Percentiles rank a stretch among this genome's conserved stretches.
These are phyloP conservation scores for Campoplex capitator DNA, from an alignment of 2,888 invertebrate species.

Conservation along the genomic window DNA sequence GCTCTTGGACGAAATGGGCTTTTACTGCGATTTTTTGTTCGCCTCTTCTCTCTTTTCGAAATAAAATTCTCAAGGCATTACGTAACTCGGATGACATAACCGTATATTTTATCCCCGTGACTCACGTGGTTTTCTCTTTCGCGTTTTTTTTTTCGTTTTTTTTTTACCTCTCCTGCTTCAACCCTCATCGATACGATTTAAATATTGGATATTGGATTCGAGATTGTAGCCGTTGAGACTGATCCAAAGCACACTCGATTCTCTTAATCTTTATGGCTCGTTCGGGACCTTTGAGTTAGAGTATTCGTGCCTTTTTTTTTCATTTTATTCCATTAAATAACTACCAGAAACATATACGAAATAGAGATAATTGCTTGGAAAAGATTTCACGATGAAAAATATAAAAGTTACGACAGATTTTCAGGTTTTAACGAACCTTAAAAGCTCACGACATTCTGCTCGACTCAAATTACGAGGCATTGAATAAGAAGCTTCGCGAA, in stretches of 20 bases:
- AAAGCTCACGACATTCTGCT: neutral
- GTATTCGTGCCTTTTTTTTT: neutral
- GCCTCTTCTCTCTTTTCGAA: conserved; percentile 20
- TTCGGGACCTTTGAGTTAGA: neutral
- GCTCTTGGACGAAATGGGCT: conserved; percentile 26
- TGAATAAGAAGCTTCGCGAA: neutral
- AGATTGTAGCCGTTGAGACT: conserved; percentile 7
- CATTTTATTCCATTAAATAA: neutral
- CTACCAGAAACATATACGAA: neutral
- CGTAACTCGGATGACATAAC: conserved; percentile 30
- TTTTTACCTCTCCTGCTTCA: neutral
- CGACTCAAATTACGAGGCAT: neutral
- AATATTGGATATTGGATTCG: conserved; percentile 63
- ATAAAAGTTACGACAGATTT: neutral
- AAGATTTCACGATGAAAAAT: neutral
- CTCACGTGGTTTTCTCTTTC: conserved; percentile 29
- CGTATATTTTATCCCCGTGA: conserved; percentile 50
- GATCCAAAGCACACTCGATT: conserved; percentile 1
- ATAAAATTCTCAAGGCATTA: conserved; percentile 54
- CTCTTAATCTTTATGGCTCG: conserved; percentile 9
- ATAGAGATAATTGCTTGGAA: neutral
- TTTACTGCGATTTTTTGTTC: conserved; percentile 29
- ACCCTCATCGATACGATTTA: conserved; percentile 32
- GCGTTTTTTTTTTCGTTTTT: neutral
- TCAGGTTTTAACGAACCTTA: neutral